Base-by-base conservation (phyloP, 1,140 invertebrate species). In the Achroia grisella region DNA sequence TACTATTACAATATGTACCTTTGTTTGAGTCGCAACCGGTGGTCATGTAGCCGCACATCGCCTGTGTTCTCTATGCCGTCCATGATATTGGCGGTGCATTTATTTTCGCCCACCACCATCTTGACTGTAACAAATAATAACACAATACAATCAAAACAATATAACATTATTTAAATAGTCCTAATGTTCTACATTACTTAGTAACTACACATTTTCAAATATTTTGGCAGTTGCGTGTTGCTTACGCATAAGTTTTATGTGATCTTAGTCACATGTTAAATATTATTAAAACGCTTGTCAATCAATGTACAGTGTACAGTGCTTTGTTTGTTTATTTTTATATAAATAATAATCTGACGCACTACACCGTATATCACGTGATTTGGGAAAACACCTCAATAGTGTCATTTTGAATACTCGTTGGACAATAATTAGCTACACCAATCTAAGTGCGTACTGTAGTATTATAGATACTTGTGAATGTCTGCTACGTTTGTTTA, bases 21-120 rank as follows among this genome's bases (percentile, higher is more conserved):
- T 79, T 94, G 93, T 72, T 93, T 93, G 44, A 94, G 86, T 80
- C 94, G 93, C 58, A 92, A 88, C 58, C 92, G 90, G 78, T 94
- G 93, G 82, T 94, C 94, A 78, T 94, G 93, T 34, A 94, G 89
- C 44, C 92, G 88, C 43, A 94, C 92, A 50, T 92, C 93, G 11
- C 91, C 92, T 1, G 93, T 93, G 79, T 92, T 93, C 86, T 94
- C 93, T 80, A 94, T 92, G 31, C 93, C 93, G 48, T 93, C 91
- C 91, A 94, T 95, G 57, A 94, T 94, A 81, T 93, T 91, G 63
- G 93, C 89, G 45, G 69, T 64, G 75, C 83, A 73, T 54, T 87
- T 91, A 59, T 87, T 88, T 62, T 93, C 91, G 54, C 90, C 91
- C 55, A 93, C 91, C 59, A 93, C 92, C 92, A 93, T 93, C 85